A percentile compares a stretch with the other conserved stretches of the same genome.
These are phyloP conservation scores for Diglossa cyanea DNA, from an alignment of 2,797 vertebrate genomes.

Conservation along the genomic window DNA sequence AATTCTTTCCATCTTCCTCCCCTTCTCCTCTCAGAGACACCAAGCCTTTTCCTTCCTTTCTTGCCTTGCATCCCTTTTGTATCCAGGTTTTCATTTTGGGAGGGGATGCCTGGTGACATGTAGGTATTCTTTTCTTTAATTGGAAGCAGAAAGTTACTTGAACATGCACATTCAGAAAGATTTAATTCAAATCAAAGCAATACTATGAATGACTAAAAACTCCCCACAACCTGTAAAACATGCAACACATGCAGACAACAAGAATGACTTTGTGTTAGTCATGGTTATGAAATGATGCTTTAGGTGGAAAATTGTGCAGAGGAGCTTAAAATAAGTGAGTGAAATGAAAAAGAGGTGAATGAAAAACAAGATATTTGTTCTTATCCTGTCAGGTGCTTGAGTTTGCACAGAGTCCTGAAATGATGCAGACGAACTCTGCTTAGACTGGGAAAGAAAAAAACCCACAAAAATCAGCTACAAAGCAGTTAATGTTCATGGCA, in stretches of 20 bases:
- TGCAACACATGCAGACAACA: constrained; percentile 8
- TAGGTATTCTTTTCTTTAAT: not conserved
- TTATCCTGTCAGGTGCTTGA: not conserved
- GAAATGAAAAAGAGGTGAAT: not conserved
- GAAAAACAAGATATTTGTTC: not conserved
- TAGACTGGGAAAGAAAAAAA: not conserved
- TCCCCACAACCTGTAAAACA: not conserved
- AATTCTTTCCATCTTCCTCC: not conserved
- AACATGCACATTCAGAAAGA: not conserved
- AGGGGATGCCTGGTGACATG: not conserved
- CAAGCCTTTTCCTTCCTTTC: not conserved
- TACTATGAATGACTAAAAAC: constrained; percentile 41
- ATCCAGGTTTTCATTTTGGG: not conserved
- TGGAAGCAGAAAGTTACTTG: not conserved
- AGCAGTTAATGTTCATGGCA: not conserved
- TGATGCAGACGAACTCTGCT: not conserved
- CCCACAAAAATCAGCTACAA: not conserved
- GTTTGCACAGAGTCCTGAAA: not conserved
- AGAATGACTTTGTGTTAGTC: constrained; percentile 36
- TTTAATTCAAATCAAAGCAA: not conserved
- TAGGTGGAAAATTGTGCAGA: not conserved
- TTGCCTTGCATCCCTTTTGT: not conserved
- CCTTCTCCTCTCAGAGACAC: not conserved
- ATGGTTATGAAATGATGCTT: constrained; percentile 33
- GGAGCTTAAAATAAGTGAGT: not conserved